Evolutionary conservation across 2,888 invertebrate genomes (phyloP).

Genomic region (Phlogophora meticulosa): DNA sequence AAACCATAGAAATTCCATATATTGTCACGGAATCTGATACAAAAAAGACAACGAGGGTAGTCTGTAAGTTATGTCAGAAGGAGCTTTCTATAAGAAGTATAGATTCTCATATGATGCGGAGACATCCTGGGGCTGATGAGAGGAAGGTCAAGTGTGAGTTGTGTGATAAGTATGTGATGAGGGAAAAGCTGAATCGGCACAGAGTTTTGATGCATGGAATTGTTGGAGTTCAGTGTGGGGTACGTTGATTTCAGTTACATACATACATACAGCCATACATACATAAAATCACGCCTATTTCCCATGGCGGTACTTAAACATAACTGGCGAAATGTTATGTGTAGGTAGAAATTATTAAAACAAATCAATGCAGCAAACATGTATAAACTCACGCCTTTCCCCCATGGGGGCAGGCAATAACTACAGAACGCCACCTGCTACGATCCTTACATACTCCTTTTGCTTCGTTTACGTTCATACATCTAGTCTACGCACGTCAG

Average conservation of each 20-base stretch:
- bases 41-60: conserved; percentile 62
- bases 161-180: conserved; percentile 74
- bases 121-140: conserved; percentile 76
- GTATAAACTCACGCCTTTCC: too few relatives aligned
- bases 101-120: conserved; percentile 70
- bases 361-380: too few relatives aligned
- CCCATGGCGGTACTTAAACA: too few relatives aligned
- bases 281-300: too few relatives aligned
- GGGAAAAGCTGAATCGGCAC: conserved; percentile 71
- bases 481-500: too few relatives aligned
- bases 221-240: conserved; percentile 67
- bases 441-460: too few relatives aligned
- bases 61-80: conserved; percentile 76
- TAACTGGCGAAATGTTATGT: too few relatives aligned
- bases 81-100: conserved; percentile 76
- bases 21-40: conserved; percentile 23
- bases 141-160: conserved; percentile 75
- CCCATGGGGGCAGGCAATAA: too few relatives aligned
- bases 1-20: conserved; percentile 38
- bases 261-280: too few relatives aligned
- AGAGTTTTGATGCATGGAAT: conserved; percentile 67
- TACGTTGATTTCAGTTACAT: conserved; percentile 61
- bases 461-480: too few relatives aligned
- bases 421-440: too few relatives aligned
- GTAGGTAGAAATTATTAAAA: too few relatives aligned